Evolutionary conservation across 2,113 vertebrate species (phyloP).

Genomic region (Scomber scombrus): DNA sequence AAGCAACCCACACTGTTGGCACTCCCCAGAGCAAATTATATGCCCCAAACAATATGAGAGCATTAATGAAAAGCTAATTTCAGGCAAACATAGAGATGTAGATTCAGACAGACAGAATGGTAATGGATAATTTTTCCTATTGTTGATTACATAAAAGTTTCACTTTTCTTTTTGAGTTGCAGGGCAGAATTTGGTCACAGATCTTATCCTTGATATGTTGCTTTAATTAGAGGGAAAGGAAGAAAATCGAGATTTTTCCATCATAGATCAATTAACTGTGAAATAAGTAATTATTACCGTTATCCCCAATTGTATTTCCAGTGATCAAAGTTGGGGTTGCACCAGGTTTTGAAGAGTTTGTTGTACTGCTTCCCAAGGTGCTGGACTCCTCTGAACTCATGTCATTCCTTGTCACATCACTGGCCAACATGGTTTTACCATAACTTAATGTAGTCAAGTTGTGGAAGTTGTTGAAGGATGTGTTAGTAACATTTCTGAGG

Average conservation of each 20-base stretch:
- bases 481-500: neutral
- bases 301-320: neutral
- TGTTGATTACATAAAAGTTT: neutral
- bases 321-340: neutral
- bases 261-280: neutral
- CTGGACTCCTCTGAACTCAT: neutral
- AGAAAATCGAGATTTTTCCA: neutral
- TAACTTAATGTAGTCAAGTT: no score
- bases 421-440: no score
- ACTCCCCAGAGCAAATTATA: constrained; percentile 1
- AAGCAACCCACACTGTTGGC: neutral
- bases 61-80: neutral
- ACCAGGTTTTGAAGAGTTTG: neutral
- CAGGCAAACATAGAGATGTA: neutral
- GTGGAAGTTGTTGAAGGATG: neutral
- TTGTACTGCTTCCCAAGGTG: neutral
- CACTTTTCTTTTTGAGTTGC: neutral
- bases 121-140: neutral
- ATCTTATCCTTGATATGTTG: neutral
- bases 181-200: neutral
- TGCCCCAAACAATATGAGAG: constrained; percentile 17
- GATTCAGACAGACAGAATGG: neutral
- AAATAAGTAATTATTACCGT: constrained; percentile 33
- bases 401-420: neutral
- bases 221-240: neutral